Evolutionary conservation across 2,113 vertebrate species (phyloP), one percentile per base, ranked within the genome.

Genomic region (Hippoglossus stenolepis): DNA sequence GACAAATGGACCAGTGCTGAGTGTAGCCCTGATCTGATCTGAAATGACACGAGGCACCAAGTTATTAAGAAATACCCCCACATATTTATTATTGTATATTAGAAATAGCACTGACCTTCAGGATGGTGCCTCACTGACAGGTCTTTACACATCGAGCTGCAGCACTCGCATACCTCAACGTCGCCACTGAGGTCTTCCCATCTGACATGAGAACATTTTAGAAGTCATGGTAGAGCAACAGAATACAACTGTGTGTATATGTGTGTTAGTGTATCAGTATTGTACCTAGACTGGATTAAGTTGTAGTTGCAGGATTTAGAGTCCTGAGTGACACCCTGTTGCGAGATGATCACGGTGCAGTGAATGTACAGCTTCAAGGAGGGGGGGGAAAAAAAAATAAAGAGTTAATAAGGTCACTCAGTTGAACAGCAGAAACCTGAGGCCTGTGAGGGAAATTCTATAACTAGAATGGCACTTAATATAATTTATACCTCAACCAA

Each of bases 271-370:
- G 10, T 3, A 10, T 3, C 38, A 6, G 4, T 56, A 24, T 8
- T 56, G 7, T 70, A 91, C 93, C 88, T 90, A 18, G 87, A 89
- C 13, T 86, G 54, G 51, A 62, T 71, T 24, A 64, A 20, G 56
- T 93, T 86, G 51, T 91, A 94, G 88, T 92, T 93, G 80, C 93
- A 94, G 72, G 85, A 89, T 75, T 94, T 94, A 1, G 84, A 90
- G 15, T 57, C 70, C 38, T 15, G 13, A 0, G 80, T 87, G 49
- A 91, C 28, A 2, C 74, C 68, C 47, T 71, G 65, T 59, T 87
- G 47, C 20, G 90, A 82, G 51, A 92, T 10, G 15, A 86, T 21
- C 35, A 90, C 75, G 4, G 57, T 89, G 5, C 93, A 94, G 70
- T 92, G 91, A 72, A 94, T 15, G 20, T 87, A 92, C 6, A 86